A percentile compares a stretch with the other conserved stretches of the same genome.
These are phyloP conservation scores for Fistularia commersonii DNA, from an alignment of 2,797 vertebrate species.

Conservation along the genomic window DNA sequence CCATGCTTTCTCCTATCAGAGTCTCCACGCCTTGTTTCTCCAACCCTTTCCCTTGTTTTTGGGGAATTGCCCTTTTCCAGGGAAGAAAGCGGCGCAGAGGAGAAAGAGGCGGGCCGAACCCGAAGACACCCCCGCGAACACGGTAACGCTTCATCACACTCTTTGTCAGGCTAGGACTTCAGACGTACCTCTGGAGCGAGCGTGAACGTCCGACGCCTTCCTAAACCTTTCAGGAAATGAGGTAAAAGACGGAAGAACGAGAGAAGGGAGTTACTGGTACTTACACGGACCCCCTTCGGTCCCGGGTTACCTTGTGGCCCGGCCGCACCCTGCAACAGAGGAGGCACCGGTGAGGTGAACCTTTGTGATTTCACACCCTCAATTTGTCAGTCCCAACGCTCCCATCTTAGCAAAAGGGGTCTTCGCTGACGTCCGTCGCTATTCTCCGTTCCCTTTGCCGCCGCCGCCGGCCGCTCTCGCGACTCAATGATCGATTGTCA, in stretches of 20 bases:
- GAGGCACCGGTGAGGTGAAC: slow-evolving; percentile 36
- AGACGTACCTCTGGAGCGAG: slow-evolving; percentile 17
- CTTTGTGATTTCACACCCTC: background rate
- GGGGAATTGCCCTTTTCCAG: slow-evolving; percentile 27
- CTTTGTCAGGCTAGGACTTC: background rate
- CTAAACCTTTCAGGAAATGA: slow-evolving; percentile 66
- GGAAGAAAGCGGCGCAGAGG: slow-evolving; percentile 3
- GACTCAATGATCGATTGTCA: no score
- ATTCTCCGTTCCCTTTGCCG: no score
- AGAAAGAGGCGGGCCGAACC: no score
- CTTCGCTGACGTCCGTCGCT: no score
- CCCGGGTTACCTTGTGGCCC: slow-evolving; percentile 93
- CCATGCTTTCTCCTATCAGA: slow-evolving; percentile 14
- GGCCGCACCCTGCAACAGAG: slow-evolving; percentile 83
- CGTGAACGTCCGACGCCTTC: slow-evolving; percentile 35
- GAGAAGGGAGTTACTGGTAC: slow-evolving; percentile 61
- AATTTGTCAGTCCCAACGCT: no score
- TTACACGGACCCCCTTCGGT: slow-evolving; percentile 92
- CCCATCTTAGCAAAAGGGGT: no score
- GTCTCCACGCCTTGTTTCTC: no score
- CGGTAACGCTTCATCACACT: slow-evolving; percentile 10
- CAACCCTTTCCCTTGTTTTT: slow-evolving; percentile 1
- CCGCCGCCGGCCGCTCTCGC: no score
- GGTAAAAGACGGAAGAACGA: slow-evolving; percentile 17
- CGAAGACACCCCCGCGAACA: no score